Base-by-base conservation (phyloP, 2,888 invertebrate genomes). In the Myopa testacea region DNA sequence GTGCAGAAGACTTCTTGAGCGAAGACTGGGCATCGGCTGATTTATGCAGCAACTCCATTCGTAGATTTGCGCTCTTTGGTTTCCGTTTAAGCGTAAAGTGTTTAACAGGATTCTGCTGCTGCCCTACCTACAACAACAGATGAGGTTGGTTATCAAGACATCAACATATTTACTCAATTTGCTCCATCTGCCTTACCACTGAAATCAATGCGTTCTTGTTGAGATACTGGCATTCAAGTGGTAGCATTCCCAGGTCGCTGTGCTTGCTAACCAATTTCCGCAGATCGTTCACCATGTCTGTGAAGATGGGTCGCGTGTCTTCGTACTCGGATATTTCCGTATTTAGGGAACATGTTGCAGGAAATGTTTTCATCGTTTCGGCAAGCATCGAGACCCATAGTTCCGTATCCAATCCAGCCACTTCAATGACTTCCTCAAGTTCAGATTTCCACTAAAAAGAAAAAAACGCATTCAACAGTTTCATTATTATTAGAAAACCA, bases 351-450 rank as follows among this genome's bases (percentile, higher is more conserved):
- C 97, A 97, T 0, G 95, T 94, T 0, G 95, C 93, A 1, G 98
- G 98, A 87, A 95, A 97, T 0, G 97, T 96, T 88, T 96, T 96
- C 91, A 98, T 94, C 81, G 97, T 95, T 90, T 98, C 98, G 4
- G 96, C 98, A 82, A 98, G 91, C 96, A 98, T 98, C 6, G 97
- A 96, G 55, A 98, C 98, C 98, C 98, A 98, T 84, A 98, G 92
- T 88, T 99, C 98, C 12, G 96, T 95, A 90, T 98, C 98, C 84
- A 95, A 92, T 4, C 95, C 94, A 8, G 98, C 98, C 82, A 98
- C 95, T 89, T 97, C 96, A 83, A 98, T 92, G 81, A 99, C 98
- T 88, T 98, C 97, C 87, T 98, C 97, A 85, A 99, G 89, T 89
- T 98, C 98, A 82, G 92, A 91, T 89, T 94, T 93, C 98, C 98